Base-by-base conservation (phyloP, 1,140 invertebrate genomes). In the Adoxophyes honmai region DNA sequence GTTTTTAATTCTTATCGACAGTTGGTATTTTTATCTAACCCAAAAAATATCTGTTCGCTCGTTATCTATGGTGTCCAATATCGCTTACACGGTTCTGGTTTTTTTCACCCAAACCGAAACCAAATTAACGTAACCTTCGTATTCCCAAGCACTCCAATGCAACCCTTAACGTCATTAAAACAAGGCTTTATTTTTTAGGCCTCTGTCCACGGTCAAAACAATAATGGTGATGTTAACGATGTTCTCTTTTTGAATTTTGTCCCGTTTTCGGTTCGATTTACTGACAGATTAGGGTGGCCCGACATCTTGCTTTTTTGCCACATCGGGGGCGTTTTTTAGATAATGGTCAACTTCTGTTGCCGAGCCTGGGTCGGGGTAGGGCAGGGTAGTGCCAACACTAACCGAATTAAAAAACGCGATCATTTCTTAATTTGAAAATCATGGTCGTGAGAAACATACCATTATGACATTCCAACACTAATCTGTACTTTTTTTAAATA, bases 11-110 rank as follows among this genome's bases (percentile, higher is more conserved):
- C 15, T 42, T 42, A 42, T 16, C 15, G 2, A 8, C 15, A 15
- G n/a, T n/a, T n/a, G n/a, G n/a, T 13, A 28, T 11, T 48, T 28
- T 28, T 48, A 28, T 28, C n/a, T 28, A 11, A 14, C n/a, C 5
- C 21, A 6, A 28, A 11, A 48, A 48, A 28, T 11, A 21, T 11
- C 21, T 39, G 9, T 11, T 15, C 16, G 8, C 11, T 11, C 9
- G n/a, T 28, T 48, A 48, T 48, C 42, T 48, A 1, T 48, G 42
- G 42, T 48, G 0, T 48, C 42, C 11, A 48, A 48, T 48, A 48
- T 48, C 42, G 28, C 16, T 48, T 48, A 48, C 21, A 48, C 21
- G 42, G 39, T 44, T 9, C 8, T 48, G 18, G 10, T 48, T 38
- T 3, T n/a, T 44, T 0, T 18, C 14, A 48, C 42, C 42, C 11